Evolutionary conservation across 2,113 vertebrate species (phyloP).

Genomic region (Perca fluviatilis): DNA sequence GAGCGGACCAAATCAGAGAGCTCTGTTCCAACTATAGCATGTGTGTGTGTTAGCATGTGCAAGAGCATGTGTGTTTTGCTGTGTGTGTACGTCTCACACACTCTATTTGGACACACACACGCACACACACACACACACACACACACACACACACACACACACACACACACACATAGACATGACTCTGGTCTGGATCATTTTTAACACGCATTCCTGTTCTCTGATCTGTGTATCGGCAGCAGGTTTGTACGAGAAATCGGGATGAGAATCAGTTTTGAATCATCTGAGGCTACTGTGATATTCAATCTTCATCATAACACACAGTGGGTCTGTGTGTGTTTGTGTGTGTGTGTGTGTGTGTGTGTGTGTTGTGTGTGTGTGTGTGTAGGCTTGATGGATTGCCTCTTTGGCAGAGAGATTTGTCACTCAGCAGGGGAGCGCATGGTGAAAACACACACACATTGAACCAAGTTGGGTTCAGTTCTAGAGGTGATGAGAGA

Average conservation of each 20-base stretch:
- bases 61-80: neutral
- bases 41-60: conserved; percentile 35
- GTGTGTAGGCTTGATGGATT: conserved; percentile 58
- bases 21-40: conserved; percentile 50
- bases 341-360: conserved; percentile 19
- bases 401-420: conserved; percentile 71
- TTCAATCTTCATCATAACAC: conserved; percentile 58
- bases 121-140: neutral
- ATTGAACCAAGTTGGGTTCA: conserved; percentile 42
- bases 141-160: neutral
- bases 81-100: neutral
- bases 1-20: conserved; percentile 60
- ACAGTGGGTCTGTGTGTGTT: conserved; percentile 7
- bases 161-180: neutral
- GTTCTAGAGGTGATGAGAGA: conserved; percentile 50
- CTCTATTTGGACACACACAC: neutral
- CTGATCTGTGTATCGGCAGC: conserved; percentile 32
- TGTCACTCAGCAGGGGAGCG: conserved; percentile 73
- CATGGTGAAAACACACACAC: conserved; percentile 49
- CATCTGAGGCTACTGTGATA: conserved; percentile 56
- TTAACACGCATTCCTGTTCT: conserved; percentile 56
- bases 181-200: conserved; percentile 56
- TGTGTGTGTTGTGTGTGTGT: conserved; percentile 28
- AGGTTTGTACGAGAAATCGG: conserved; percentile 29
- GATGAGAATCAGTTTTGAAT: conserved; percentile 49